These are phyloP conservation scores for Kryptopterus vitreolus DNA, from an alignment of 2,797 vertebrate genomes.

Conservation along the genomic window DNA sequence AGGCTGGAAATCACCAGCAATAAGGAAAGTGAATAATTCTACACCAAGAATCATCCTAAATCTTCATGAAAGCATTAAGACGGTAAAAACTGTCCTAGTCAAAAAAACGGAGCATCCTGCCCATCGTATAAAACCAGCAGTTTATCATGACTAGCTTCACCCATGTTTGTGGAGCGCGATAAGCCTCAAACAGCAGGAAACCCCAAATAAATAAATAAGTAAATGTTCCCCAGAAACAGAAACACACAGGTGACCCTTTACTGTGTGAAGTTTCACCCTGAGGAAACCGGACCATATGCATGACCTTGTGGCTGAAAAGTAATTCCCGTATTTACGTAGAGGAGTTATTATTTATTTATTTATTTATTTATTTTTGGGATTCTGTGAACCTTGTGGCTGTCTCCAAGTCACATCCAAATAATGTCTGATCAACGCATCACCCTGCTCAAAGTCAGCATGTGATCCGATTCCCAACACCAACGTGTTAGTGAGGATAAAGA, in stretches of 20 bases:
- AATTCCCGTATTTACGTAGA: not conserved
- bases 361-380: too few species aligned
- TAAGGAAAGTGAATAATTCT: too few species aligned
- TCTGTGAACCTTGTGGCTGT: not conserved
- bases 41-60: too few species aligned
- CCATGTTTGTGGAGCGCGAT: not conserved
- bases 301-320: not conserved
- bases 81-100: not conserved
- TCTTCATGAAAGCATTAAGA: too few species aligned
- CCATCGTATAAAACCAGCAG: too few species aligned
- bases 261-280: not conserved
- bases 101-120: not conserved
- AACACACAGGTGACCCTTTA: not conserved
- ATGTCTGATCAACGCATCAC: not conserved
- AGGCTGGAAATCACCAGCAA: too few species aligned
- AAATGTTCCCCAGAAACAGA: not conserved
- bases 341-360: not conserved
- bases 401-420: not conserved
- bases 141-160: not conserved
- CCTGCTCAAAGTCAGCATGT: constrained; percentile 35
- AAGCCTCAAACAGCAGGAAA: not conserved
- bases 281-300: constrained; percentile 42
- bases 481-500: not conserved
- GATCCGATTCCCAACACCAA: constrained; percentile 28
- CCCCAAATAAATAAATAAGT: not conserved